Evolutionary conservation across 1,140 invertebrate species (phyloP).

Genomic region (Galleria mellonella): DNA sequence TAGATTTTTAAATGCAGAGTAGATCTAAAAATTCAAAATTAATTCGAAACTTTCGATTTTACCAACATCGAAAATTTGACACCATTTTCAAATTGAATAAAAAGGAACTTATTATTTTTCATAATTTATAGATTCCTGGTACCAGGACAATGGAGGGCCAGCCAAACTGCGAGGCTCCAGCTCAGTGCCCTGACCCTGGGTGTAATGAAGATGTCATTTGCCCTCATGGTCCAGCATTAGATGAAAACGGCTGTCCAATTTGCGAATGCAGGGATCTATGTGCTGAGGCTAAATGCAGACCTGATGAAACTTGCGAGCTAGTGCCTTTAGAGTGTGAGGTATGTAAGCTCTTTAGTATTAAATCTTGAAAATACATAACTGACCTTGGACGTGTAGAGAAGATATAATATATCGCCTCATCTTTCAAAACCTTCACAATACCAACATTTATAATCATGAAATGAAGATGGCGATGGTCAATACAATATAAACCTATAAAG

Average conservation of each 20-base stretch:
- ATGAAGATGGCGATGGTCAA: too few species aligned
- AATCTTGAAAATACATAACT: too few species aligned
- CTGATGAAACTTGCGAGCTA: conserved; percentile 80
- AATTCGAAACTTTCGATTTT: too few species aligned
- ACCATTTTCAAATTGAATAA: too few species aligned
- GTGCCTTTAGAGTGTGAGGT: conserved; percentile 59
- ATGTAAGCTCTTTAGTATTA: neutral
- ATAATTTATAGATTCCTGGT: conserved; percentile 34
- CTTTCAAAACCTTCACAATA: too few species aligned
- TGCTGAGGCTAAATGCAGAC: conserved; percentile 81
- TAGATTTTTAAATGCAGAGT: too few species aligned
- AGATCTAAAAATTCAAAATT: too few species aligned
- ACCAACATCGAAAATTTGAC: too few species aligned
- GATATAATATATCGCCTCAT: too few species aligned
- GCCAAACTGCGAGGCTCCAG: conserved; percentile 65
- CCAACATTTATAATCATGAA: too few species aligned
- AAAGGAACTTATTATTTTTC: neutral
- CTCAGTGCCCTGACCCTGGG: conserved; percentile 76
- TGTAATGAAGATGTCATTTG: conserved; percentile 78
- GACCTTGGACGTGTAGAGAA: too few species aligned
- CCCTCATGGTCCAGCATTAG: conserved; percentile 80
- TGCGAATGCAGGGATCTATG: conserved; percentile 89
- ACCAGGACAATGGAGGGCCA: conserved; percentile 44
- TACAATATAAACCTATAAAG: too few species aligned
- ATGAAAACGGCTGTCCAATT: conserved; percentile 81